phyloP scores from a whole-genome alignment of 2,888 invertebrate genomes.

The Synergus itoensis region DNA sequence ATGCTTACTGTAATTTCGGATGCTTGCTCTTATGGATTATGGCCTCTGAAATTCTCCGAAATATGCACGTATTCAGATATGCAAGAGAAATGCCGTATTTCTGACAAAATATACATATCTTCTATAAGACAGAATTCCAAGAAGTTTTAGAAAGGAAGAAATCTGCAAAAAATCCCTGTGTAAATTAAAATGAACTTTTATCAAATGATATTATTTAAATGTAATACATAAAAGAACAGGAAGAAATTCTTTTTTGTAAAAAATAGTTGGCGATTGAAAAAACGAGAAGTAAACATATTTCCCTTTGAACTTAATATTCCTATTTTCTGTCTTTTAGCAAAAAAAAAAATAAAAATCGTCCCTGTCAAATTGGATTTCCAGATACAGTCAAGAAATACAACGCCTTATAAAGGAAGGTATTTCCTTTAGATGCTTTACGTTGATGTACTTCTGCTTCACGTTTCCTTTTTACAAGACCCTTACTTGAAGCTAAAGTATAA shows the following conservation, averaged over 20 bases:
- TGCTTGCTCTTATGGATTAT: conserved; percentile 3
- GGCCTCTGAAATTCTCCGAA: neutral
- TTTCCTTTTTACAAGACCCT: neutral
- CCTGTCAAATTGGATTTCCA: neutral
- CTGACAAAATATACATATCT: neutral
- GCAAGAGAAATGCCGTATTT: neutral
- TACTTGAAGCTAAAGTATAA: neutral
- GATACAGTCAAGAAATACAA: neutral
- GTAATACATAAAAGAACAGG: too few relatives aligned
- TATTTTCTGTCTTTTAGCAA: neutral
- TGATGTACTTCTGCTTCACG: neutral
- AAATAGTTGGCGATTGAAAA: neutral
- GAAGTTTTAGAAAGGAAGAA: neutral
- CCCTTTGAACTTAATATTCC: neutral
- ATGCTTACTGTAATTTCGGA: conserved; percentile 22
- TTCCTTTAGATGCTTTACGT: neutral
- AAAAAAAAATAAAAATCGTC: neutral
- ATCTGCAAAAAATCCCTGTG: too few relatives aligned
- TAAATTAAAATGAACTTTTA: too few relatives aligned
- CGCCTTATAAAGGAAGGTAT: neutral
- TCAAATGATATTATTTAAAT: too few relatives aligned
- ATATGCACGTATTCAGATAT: too few relatives aligned
- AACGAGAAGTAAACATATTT: neutral
- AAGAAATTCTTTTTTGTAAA: neutral
- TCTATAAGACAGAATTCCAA: neutral